These are phyloP conservation scores for Coregonus ussuriensis DNA, from an alignment of 2,797 vertebrate genomes.

Conservation along the genomic window DNA sequence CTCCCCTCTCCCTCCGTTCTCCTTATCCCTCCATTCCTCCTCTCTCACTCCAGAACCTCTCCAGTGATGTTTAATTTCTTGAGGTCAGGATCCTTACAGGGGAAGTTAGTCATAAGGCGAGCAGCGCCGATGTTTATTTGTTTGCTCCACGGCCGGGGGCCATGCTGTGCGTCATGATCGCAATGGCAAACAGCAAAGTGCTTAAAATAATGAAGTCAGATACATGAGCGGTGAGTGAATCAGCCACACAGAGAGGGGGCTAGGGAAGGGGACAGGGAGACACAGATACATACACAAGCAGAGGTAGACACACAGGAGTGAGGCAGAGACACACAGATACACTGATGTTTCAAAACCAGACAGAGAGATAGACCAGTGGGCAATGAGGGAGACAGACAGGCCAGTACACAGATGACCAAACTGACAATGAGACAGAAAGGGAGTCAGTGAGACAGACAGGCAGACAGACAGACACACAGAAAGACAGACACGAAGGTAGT, in stretches of 20 bases:
- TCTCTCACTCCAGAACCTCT: not conserved
- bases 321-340: conserved; percentile 9
- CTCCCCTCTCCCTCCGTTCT: not conserved
- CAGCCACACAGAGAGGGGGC: not conserved
- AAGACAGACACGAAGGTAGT: conserved; percentile 4
- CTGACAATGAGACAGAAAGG: no score
- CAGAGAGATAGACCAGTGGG: not conserved
- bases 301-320: no score
- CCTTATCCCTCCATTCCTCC: not conserved
- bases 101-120: not conserved
- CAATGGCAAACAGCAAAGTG: not conserved
- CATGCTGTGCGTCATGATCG: conserved; percentile 12
- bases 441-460: not conserved
- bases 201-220: conserved; percentile 24
- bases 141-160: not conserved
- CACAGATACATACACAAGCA: not conserved
- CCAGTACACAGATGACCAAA: no score
- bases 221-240: conserved; percentile 7
- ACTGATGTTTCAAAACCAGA: not conserved
- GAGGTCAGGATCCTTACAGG: not conserved
- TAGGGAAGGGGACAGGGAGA: not conserved
- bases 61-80: not conserved
- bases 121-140: not conserved
- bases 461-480: not conserved
- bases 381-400: not conserved